Base-by-base conservation (phyloP, 1,140 invertebrate genomes). In the Aleiodes sp. region DNA sequence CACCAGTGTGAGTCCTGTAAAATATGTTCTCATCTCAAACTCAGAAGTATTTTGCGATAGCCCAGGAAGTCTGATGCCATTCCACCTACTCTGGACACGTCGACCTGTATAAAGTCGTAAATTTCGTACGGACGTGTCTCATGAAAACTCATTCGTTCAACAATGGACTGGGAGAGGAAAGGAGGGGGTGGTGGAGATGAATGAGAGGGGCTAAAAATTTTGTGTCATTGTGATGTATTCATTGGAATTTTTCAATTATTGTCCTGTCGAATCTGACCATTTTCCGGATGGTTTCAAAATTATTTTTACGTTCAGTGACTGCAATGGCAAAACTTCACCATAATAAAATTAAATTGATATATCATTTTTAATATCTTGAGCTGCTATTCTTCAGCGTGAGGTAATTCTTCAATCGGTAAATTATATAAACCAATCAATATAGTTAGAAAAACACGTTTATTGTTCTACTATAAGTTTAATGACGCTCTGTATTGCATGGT, bases 21-120 rank as follows among this genome's bases (percentile, higher is more conserved):
- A 67, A 67, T 67, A 67, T 67, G 33, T 52, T 65, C 28, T 65
- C 28, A 65, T 65, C 63, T 46, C 4, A 29, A n/a, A 28, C 63
- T 65, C 43, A 39, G 65, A 56, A 59, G 52, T 26, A 37, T 67
- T 67, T 67, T 67, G 52, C 31, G 21, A 39, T 26, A 24, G 52
- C 52, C 56, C 56, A 67, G 10, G 59, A 52, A 26, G 31, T 39
- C 65, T 28, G n/a, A 67, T 37, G 65, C 24, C 52, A 67, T 59
- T 57, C 35, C 41, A 28, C 52, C 41, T 21, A 33, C 29, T 59
- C 7, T 59, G 33, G 35, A 59, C 56, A 41, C 35, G 35, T 59
- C 65, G 39, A 28, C 19, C 28, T 56, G 31, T 35, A 67, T 67
- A 57, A 67, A 59, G 52, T 59, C 65, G 37, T 67, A 67, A 67